Evolutionary conservation across 2,888 invertebrate species (phyloP), one percentile per base, ranked within the genome.

Genomic region (Synergus itoensis): DNA sequence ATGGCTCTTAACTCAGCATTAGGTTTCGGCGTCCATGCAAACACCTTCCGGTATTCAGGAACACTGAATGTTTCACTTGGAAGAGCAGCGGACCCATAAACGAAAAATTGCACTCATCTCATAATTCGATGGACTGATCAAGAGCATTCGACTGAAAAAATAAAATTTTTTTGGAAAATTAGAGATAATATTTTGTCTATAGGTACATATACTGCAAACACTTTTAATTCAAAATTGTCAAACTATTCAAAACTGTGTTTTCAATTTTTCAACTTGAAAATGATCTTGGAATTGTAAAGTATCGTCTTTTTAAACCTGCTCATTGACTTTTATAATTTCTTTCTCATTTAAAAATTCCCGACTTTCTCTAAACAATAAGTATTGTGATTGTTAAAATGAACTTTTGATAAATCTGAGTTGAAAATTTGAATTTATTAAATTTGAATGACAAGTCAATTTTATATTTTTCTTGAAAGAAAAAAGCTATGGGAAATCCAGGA

Each of bases 1-100:
- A 87, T 86, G 86, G 86, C 79, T 83, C 84, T 87, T 85, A 84
- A 85, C 86, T 84, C 83, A 83, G 80, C 83, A 87, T 86, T 88
- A 87, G 87, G 83, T 82, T 83, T 81, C 80, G 79, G 81, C 53
- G 77, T 65, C 45, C 7, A 11, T 14, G 36, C 28, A 63, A 36
- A 14, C 65, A 43, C 40, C 40, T 64, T 64, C 64, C 64, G 64
- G 64, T 64, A 64, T 5, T 63, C 14, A 36, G 14, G 14, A 63
- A 40, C 40, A n/a, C n/a, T 11, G 40, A 16, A 64, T 43, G 4
- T 43, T 48, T 48, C 60, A 60, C 21, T 60, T 28, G 21, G 5
- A 60, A 21, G 21, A 11, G 4, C 21, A 60, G 11, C 60, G 4
- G 8, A 21, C 11, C 21, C 21, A 21, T n/a, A 11, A 11, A 4